Conservation (phyloP, 37 sponge, comb jelly and placozoan genomes). For the Geodia barretti region DNA sequence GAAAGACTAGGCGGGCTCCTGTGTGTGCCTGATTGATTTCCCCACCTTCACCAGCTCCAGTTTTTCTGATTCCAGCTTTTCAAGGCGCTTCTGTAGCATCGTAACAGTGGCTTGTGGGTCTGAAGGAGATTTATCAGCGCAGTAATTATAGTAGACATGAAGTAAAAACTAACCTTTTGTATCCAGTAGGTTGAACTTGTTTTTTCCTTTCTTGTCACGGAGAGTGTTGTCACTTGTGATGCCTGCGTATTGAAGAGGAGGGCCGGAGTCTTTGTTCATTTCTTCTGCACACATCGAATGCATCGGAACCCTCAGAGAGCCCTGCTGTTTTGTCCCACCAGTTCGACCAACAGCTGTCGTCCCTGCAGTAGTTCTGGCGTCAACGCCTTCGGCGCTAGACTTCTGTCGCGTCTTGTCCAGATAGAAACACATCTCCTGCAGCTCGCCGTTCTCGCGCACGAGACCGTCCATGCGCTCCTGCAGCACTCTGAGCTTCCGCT, state of each 20-base stretch:
- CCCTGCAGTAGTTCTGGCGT: background rate
- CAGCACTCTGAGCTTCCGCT: slow-evolving; percentile 18
- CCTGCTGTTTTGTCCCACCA: too few species aligned
- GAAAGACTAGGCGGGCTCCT: background rate
- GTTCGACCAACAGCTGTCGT: too few species aligned
- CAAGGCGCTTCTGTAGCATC: slow-evolving; percentile 35
- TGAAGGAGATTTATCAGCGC: too few species aligned
- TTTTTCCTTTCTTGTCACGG: slow-evolving; percentile 3
- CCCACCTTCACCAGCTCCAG: slow-evolving; percentile 55
- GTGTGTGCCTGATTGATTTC: background rate
- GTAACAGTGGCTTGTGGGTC: slow-evolving; percentile 4
- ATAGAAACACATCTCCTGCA: slow-evolving; percentile 53
- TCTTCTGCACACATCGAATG: background rate
- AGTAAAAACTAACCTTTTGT: background rate
- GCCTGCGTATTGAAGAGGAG: slow-evolving; percentile 7
- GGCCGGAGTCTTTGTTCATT: slow-evolving; percentile 14
- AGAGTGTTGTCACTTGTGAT: slow-evolving; percentile 17
- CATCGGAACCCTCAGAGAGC: background rate
- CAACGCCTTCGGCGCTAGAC: background rate
- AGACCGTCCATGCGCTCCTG: slow-evolving; percentile 37
- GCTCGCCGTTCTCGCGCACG: slow-evolving; percentile 39
- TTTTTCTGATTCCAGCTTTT: slow-evolving; percentile 53
- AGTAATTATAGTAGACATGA: background rate
- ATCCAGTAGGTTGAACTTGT: background rate
- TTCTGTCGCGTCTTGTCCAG: slow-evolving; percentile 28